Conservation (phyloP, 2,888 invertebrate species). For the Torymus aiolomorphi region DNA sequence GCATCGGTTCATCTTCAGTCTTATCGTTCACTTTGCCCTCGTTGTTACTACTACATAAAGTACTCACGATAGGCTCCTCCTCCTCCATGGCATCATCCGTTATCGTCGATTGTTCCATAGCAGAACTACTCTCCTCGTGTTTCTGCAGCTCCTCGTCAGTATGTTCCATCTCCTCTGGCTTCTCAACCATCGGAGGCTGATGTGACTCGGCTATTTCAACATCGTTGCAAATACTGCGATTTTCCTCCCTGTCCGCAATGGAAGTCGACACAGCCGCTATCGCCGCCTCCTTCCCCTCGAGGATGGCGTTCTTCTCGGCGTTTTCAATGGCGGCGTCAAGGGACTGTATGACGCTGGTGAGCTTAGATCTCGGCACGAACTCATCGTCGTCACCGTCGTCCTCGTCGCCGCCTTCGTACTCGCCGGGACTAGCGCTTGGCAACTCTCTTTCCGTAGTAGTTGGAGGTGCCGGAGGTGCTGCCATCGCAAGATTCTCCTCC, state of each 20-base stretch:
- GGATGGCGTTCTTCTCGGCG: conserved; percentile 64
- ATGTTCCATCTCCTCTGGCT: conserved; percentile 66
- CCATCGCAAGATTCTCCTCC: conserved; percentile 10
- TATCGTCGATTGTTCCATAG: conserved; percentile 51
- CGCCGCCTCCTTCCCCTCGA: conserved; percentile 65
- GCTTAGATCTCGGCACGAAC: conserved; percentile 62
- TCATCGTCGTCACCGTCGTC: conserved; percentile 74
- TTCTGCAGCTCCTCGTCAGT: conserved; percentile 45
- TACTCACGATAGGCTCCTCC: conserved; percentile 33
- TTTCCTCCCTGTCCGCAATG: conserved; percentile 28
- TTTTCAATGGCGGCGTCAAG: conserved; percentile 56
- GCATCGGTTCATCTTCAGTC: conserved; percentile 55
- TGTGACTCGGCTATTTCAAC: conserved; percentile 71
- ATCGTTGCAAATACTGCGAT: conserved; percentile 58
- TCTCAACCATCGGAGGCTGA: conserved; percentile 55
- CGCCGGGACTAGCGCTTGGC: conserved; percentile 70
- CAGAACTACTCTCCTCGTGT: conserved; percentile 49
- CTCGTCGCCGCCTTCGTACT: conserved; percentile 74
- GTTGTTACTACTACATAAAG: background rate
- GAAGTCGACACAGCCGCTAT: conserved; percentile 2
- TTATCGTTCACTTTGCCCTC: conserved; percentile 13
- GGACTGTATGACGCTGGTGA: conserved; percentile 61
- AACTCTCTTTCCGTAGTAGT: conserved; percentile 44
- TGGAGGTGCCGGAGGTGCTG: background rate
- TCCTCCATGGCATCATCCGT: conserved; percentile 48